Evolutionary conservation across 2,888 invertebrate species (phyloP), one percentile per base, ranked within the genome.

Genomic region (Acrobasis suavella): DNA sequence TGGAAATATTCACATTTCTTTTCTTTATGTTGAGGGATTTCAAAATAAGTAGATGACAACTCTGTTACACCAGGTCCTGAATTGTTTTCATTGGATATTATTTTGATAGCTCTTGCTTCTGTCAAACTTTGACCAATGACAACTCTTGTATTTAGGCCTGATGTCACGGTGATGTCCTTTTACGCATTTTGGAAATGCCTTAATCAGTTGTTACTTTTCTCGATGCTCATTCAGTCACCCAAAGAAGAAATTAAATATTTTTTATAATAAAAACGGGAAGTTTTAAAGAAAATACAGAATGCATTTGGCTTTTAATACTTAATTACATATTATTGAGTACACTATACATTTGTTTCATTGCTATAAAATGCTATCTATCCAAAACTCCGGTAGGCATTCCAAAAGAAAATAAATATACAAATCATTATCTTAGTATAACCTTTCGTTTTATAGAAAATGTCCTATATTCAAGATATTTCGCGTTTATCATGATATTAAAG

Each of bases 341-440:
- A 89, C 91, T 91, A 91, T 91, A 91, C 91, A 91, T 89, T 89
- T 89, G 86, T 88, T 90, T 91, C 86, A 89, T 89, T 91, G 88
- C 91, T 92, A 92, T 91, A 91, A 92, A 92, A 92, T 91, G 91
- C 92, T 92, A 91, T 89, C 91, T 91, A 92, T 89, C 89, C 87
- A 90, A 88, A 90, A 90, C 86, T 89, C 84, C 86, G 86, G 90
- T 91, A 92, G 91, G 91, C 92, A 85, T 90, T 87, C 85, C 85
- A 87, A 90, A 91, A 86, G 78, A 84, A 88, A 88, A 83, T 83
- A 77, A 83, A 85, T 84, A 83, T 89, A 89, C 85, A 89, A 90
- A 88, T 89, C 72, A 89, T 85, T 86, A 84, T 74, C 66, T 68
- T 71, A n/a, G n/a, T n/a, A 75, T 82, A 78, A 87, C 78, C 79